phyloP scores from a whole-genome alignment of 2,797 vertebrate genomes.

The Heterohyrax brucei region DNA sequence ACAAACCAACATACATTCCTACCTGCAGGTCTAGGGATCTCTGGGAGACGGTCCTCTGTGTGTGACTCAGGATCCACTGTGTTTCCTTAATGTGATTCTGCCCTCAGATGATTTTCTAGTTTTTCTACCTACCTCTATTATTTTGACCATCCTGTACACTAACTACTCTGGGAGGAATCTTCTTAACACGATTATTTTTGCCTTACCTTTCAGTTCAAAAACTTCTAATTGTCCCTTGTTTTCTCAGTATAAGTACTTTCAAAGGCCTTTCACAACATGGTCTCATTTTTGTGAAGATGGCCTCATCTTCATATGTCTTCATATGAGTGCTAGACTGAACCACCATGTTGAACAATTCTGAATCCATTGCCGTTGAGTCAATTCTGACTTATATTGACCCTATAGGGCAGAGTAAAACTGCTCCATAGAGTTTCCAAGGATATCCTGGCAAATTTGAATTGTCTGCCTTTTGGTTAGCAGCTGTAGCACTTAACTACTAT shows the following conservation, averaged over 20 bases:
- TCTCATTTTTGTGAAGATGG: too few relatives aligned
- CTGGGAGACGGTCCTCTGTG: neutral
- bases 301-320: neutral
- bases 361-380: too few relatives aligned
- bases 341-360: neutral
- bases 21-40: neutral
- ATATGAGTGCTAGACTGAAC: neutral
- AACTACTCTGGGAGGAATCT: neutral
- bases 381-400: too few relatives aligned
- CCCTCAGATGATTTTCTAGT: neutral
- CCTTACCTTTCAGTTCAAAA: conserved; percentile 1
- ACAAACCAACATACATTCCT: neutral
- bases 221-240: neutral
- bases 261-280: neutral
- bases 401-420: too few relatives aligned
- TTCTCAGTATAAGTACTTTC: neutral
- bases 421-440: too few relatives aligned
- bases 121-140: neutral
- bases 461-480: too few relatives aligned
- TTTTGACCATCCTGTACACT: neutral
- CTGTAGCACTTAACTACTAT: too few relatives aligned
- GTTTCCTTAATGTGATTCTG: neutral
- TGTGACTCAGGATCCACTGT: neutral
- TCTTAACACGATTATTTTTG: neutral
- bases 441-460: too few relatives aligned